Percentiles rank a stretch among this genome's conserved stretches.
Conservation (phyloP, 2,113 vertebrate genomes). For the Cyphomyrus discorhynchus region DNA sequence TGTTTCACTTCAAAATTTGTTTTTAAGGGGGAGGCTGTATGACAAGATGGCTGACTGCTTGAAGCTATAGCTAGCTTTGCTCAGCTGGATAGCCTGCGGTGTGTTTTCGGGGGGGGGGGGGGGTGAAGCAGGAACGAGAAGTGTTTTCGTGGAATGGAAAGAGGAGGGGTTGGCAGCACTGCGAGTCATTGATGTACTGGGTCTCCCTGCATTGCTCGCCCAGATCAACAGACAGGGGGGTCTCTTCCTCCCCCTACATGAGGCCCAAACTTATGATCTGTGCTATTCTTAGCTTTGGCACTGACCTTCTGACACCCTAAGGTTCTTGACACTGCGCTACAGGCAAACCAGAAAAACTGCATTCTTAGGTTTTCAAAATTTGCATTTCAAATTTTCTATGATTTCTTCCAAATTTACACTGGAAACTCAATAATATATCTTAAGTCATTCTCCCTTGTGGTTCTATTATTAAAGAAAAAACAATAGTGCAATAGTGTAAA, state of each 20-base stretch:
- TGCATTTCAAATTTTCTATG: neutral
- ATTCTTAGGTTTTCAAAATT: neutral
- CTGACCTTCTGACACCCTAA: slow-evolving; percentile 43
- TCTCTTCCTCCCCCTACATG: neutral
- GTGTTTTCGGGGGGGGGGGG: neutral
- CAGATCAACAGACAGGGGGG: neutral
- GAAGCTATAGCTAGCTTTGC: neutral
- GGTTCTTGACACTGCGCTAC: slow-evolving; percentile 23
- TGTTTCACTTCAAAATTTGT: slow-evolving; percentile 46
- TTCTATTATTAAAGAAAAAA: neutral
- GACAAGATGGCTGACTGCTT: slow-evolving; percentile 23
- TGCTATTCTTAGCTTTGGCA: slow-evolving; percentile 52
- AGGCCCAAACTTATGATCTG: slow-evolving; percentile 18
- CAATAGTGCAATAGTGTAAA: neutral
- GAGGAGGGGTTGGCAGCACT: neutral
- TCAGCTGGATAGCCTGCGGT: neutral
- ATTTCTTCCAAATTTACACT: neutral
- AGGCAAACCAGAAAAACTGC: neutral
- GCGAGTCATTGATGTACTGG: neutral
- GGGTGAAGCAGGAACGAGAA: neutral
- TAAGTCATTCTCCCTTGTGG: neutral
- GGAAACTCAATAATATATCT: neutral
- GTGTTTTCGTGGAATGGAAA: neutral
- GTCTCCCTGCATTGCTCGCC: neutral
- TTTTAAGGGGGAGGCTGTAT: slow-evolving; percentile 40